Conservation (phyloP, 2,888 invertebrate genomes). For the Digitonthophagus gazella region DNA sequence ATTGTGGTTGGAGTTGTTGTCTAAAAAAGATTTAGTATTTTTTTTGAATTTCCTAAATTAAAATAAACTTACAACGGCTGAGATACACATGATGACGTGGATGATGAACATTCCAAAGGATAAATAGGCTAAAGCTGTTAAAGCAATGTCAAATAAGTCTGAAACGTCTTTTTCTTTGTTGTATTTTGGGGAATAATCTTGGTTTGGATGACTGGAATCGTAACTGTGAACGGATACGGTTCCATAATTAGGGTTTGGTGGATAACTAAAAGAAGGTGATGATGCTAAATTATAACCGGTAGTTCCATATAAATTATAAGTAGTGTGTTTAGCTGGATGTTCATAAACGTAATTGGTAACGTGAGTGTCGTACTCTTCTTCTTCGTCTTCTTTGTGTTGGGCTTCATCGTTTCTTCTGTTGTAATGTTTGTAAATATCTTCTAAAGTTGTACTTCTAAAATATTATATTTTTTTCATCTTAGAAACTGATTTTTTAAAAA, state of each 20-base stretch:
- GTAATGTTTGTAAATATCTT: constrained; percentile 68
- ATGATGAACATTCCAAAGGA: constrained; percentile 79
- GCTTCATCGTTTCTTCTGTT: constrained; percentile 46
- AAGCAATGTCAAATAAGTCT: constrained; percentile 75
- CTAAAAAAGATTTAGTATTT: constrained; percentile 5
- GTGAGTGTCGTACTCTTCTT: constrained; percentile 62
- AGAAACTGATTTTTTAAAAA: background rate
- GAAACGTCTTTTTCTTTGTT: constrained; percentile 62
- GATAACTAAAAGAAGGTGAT: constrained; percentile 25
- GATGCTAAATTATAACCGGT: background rate
- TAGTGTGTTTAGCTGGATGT: constrained; percentile 23
- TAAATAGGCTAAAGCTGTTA: constrained; percentile 77
- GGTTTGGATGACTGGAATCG: background rate
- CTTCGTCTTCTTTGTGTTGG: constrained; percentile 45
- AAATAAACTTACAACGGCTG: constrained; percentile 46
- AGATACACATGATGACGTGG: constrained; percentile 75
- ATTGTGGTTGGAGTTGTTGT: too few species aligned
- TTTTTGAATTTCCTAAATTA: background rate
- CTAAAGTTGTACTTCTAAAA: constrained; percentile 66
- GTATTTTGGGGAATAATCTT: constrained; percentile 44
- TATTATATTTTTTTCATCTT: constrained; percentile 23
- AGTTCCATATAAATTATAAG: constrained; percentile 14
- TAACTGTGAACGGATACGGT: constrained; percentile 12
- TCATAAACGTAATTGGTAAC: constrained; percentile 56
- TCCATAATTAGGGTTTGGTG: constrained; percentile 14